Base-by-base conservation (phyloP, 1,140 invertebrate genomes). In the Lepeophtheirus salmonis region DNA sequence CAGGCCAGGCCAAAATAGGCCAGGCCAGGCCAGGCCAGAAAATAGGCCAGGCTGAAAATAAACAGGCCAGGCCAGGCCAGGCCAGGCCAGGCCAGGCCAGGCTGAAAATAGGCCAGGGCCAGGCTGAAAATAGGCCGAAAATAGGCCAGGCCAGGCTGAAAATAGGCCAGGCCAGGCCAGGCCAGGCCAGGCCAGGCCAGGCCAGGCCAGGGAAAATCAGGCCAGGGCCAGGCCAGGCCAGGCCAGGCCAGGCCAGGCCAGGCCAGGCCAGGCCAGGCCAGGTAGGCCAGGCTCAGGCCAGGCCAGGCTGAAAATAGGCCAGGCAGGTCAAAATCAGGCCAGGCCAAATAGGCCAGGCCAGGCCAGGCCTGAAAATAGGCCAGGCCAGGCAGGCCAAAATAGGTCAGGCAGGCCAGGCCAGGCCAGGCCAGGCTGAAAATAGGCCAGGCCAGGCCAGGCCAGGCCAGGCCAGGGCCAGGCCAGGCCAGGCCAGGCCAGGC, bases 391-490 rank as follows among this genome's bases (percentile, higher is more conserved):
- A 62, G 61, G 61, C 53, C 63, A 64, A 56, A 56, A 56, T 56
- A 64, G 63, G 62, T 52, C 16, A 57, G 54, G 50, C 64, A 54
- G 63, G 59, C 58, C 63, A 41, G 55, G 18, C 53, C 52, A 56
- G 63, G 55, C 22, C 16, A 55, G 57, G 50, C 61, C 64, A 61
- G 64, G 64, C 61, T 62, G 62, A 65, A 62, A 62, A 54, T 50
- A 65, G 64, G 64, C 60, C 63, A 65, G 62, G 64, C 64, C 64
- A 65, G 61, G 64, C 60, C 64, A 60, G 50, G 64, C 52, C 64
- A 61, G 54, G 64, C 58, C 64, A 63, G 60, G 48, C 16, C 18
- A 62, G 25, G n/a, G 62, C 60, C 64, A 62, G 61, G 61, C 54
- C 63, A 64, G 63, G 63, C 63, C 63, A 64, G 63, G 63, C 63